Evolutionary conservation across 1,140 invertebrate species (phyloP).

Genomic region (Periplaneta americana): DNA sequence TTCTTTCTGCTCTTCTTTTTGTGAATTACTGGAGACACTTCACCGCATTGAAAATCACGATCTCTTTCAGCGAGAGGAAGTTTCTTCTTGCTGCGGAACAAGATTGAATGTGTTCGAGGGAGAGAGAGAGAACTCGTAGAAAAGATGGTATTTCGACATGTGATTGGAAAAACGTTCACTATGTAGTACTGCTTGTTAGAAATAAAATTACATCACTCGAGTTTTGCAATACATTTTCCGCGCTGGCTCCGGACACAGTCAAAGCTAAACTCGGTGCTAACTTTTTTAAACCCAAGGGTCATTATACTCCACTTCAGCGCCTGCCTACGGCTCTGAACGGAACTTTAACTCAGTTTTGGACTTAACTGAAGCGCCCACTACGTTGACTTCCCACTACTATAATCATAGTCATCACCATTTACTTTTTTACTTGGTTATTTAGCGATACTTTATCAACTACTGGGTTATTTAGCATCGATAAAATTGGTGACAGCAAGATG

Average conservation of each 20-base stretch:
- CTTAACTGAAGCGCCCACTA: neutral
- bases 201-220: neutral
- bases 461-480: too few species aligned
- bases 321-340: neutral
- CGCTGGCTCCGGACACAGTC: neutral
- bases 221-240: neutral
- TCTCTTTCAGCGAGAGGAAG: too few species aligned
- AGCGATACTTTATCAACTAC: too few species aligned
- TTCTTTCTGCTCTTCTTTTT: too few species aligned
- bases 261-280: neutral
- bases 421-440: too few species aligned
- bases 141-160: neutral
- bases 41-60: too few species aligned
- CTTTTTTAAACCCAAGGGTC: neutral
- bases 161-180: neutral
- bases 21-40: too few species aligned
- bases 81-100: too few species aligned
- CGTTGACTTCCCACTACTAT: neutral
- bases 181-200: neutral
- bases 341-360: neutral
- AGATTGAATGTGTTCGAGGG: neutral
- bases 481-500: too few species aligned
- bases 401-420: neutral
- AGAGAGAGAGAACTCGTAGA: neutral
- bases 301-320: neutral